Base-by-base conservation (phyloP, 2,113 vertebrate species). In the Plotosus lineatus region DNA sequence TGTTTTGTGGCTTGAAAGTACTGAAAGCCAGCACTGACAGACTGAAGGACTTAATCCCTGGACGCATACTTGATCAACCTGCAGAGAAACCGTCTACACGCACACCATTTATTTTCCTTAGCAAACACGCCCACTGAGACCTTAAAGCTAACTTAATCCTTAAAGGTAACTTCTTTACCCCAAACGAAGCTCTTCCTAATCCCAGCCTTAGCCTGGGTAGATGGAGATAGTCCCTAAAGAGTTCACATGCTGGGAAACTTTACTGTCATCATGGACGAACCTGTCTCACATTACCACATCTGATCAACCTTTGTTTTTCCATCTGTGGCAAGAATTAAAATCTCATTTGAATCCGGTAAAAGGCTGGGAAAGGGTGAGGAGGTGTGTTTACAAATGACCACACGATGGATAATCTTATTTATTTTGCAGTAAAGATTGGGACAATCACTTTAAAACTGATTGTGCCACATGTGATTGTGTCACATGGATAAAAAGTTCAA, bases 281-380 rank as follows among this genome's bases (percentile, higher is more conserved):
- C 19, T 46, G 23, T 50, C 56, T 33, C 55, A 6, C 2, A 31
- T 74, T 40, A 80, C 42, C 36, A 26, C 53, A 21, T 68, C 46
- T 68, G 77, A 78, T 51, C 61, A 53, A 33, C 12, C 61, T 78
- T 68, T 65, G 63, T 78, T 77, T 61, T 61, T 61, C 33, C 28
- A 61, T 77, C 56, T 77, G 56, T 46, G 28, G 9, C 36, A 21
- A 21, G 55, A 44, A 56, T 61, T 33, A 61, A 77, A 77, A 44
- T 12, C 40, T 48, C 55, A 33, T 77, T 46, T 48, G 26, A 48
- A 48, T 61, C 9, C 33, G 40, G 10, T 50, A 33, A 21, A 40
- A 69, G 23, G 5, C 12, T 28, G 28, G 28, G 10, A 19, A 33
- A 12, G 36, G 28, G 46, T 36, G 44, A 38, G 28, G 6, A 74